Conservation (phyloP, 2,797 vertebrate species). For the Periophthalmus magnuspinnatus region DNA sequence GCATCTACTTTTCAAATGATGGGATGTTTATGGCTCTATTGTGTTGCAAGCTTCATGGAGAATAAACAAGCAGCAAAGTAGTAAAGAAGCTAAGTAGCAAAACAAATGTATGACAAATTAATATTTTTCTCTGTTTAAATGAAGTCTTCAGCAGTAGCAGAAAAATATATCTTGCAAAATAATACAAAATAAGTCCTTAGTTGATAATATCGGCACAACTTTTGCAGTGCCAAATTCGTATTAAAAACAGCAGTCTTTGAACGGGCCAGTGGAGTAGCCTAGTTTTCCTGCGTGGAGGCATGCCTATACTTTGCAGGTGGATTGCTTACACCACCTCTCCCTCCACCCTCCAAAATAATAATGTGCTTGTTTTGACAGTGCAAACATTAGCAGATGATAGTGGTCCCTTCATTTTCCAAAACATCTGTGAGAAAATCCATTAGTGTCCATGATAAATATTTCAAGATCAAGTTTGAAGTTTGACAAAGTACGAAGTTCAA, state of each 20-base stretch:
- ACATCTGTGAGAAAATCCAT: slow-evolving; percentile 28
- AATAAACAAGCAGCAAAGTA: not conserved
- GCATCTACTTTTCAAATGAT: not conserved
- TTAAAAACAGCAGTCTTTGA: slow-evolving; percentile 52
- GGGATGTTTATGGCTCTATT: not conserved
- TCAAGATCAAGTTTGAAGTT: not conserved
- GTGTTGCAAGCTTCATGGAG: not conserved
- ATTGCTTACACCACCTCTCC: slow-evolving; percentile 54
- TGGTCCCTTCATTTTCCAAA: slow-evolving; percentile 29
- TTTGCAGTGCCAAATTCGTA: slow-evolving; percentile 53
- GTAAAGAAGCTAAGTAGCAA: not conserved
- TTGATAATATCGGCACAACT: not conserved
- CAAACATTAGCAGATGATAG: slow-evolving; percentile 15
- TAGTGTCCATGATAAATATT: slow-evolving; percentile 39
- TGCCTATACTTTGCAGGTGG: slow-evolving; percentile 54
- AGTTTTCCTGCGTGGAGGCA: slow-evolving; percentile 66
- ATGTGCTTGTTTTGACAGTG: slow-evolving; percentile 4
- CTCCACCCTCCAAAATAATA: slow-evolving; percentile 21
- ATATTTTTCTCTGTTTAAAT: not conserved
- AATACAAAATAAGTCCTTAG: slow-evolving; percentile 11
- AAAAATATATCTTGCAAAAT: slow-evolving; percentile 14
- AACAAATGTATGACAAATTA: not conserved
- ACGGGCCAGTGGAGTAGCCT: slow-evolving; percentile 56
- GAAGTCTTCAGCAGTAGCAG: not conserved
- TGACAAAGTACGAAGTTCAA: too few relatives aligned